Percentiles rank a stretch among this genome's conserved stretches.
phyloP scores from a whole-genome alignment of 2,113 vertebrate species.

The Globicephala melas region DNA sequence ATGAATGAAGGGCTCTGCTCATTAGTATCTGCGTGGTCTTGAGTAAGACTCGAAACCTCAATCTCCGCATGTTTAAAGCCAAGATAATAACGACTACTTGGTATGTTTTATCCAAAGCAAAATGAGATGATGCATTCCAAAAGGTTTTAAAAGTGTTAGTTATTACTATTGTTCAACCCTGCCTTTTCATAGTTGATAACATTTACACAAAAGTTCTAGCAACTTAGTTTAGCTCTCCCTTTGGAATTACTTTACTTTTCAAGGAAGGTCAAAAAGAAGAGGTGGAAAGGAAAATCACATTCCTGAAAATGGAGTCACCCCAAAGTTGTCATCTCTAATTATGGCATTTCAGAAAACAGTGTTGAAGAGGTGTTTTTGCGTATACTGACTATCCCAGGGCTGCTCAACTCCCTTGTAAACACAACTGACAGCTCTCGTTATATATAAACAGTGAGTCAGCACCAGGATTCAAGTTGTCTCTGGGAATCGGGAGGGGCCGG shows the following conservation, averaged over 20 bases:
- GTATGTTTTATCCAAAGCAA: not conserved
- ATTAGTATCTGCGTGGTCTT: not conserved
- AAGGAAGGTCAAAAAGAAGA: slow-evolving; percentile 11
- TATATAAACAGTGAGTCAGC: not conserved
- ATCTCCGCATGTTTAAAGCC: not conserved
- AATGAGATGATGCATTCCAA: not conserved
- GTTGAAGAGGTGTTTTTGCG: not conserved
- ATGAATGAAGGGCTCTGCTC: not conserved
- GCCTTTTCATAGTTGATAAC: not conserved
- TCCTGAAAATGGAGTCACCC: not conserved
- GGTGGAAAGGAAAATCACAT: not conserved
- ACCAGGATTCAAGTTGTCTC: not conserved
- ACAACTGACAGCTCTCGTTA: not conserved
- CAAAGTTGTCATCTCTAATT: not conserved
- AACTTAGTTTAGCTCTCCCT: slow-evolving; percentile 11
- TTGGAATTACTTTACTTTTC: slow-evolving; percentile 34
- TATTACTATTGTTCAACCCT: not conserved
- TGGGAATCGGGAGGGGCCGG: not conserved
- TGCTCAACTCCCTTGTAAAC: not conserved
- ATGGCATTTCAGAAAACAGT: not conserved
- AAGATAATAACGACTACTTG: not conserved
- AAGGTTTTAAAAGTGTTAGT: not conserved
- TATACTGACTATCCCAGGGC: not conserved
- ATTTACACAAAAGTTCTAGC: slow-evolving; percentile 19
- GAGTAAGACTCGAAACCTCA: not conserved